Evolutionary conservation across 2,888 invertebrate genomes (phyloP), one percentile per base, ranked within the genome.

Genomic region (Drosophila tanythrix): DNA sequence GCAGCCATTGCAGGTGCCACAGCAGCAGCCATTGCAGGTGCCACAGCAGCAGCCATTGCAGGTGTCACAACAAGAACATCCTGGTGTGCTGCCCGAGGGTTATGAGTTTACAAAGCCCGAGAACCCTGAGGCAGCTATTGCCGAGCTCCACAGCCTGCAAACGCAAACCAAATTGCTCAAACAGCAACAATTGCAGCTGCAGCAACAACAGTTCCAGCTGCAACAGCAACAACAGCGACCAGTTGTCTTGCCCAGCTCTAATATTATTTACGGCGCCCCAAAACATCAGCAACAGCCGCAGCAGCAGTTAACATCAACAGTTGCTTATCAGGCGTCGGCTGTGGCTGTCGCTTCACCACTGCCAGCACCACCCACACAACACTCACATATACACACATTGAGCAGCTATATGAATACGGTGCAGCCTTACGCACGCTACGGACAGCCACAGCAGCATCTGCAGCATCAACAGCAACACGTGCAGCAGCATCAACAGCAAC

Each of bases 361-460:
- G 52, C 36, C 75, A 1, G 73, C 84, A 11, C 74, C 78, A 7
- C 73, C 89, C 58, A 79, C 89, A 3, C 88, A 86, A 25, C 82
- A 81, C 40, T 71, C 79, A 15, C 68, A 81, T 51, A 75, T 91
- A 33, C 82, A 90, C 62, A 82, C 88, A 8, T 79, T 92, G 18
- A 79, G 85, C 36, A 91, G 89, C 66, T 92, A 88, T 51, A 91
- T 92, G 92, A 84, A 75, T 36, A 81, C 72, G 0, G 90, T 92
- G 36, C 85, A 91, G 43, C 87, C 92, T 1, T 83, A 67, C 27
- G 83, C 88, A 15, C 89, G 91, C n/a, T 92, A 92, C 35, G 91
- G 81, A 0, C 70, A 74, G 77, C 72, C 81, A 25, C 69, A 76
- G 67, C 83, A 65, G 58, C 84, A 57, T 7, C 8, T 7, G 38